These are phyloP conservation scores for Hermodice carunculata DNA, from an alignment of 2,888 invertebrate genomes.

Conservation along the genomic window DNA sequence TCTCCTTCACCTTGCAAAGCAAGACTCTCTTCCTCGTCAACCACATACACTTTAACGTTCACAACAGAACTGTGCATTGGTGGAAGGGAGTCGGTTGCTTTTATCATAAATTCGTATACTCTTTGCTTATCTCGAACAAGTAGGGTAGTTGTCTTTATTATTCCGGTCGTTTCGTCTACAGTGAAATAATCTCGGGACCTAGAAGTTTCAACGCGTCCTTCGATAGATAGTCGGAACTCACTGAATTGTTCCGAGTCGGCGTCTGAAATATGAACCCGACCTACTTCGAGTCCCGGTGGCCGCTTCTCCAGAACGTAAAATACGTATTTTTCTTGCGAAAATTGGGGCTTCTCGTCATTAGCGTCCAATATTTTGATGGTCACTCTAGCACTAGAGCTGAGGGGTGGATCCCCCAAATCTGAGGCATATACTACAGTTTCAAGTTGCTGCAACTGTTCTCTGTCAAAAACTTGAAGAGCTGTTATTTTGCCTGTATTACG, in stretches of 20 bases:
- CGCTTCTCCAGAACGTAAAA: background rate
- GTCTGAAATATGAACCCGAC: too few relatives aligned
- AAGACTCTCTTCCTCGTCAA: conserved; percentile 60
- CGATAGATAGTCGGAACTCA: too few relatives aligned
- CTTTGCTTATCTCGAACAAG: conserved; percentile 43
- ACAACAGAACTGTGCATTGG: conserved; percentile 33
- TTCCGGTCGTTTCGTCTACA: conserved; percentile 48
- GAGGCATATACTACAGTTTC: background rate
- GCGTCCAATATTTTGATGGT: background rate
- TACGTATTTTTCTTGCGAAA: background rate
- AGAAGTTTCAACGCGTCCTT: conserved; percentile 5
- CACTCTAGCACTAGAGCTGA: background rate
- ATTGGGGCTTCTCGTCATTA: background rate
- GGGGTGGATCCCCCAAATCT: background rate
- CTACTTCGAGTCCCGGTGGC: too few relatives aligned
- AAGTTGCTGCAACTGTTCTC: background rate
- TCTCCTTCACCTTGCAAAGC: too few relatives aligned
- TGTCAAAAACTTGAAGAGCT: background rate
- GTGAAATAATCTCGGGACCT: conserved; percentile 35
- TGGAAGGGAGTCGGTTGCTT: conserved; percentile 29
- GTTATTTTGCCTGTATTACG: background rate
- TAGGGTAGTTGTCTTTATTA: conserved; percentile 35
- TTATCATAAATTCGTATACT: conserved; percentile 22
- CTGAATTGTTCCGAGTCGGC: too few relatives aligned
- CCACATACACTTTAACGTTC: conserved; percentile 43